Conservation (phyloP, 2,797 vertebrate genomes). For the Danio kyathit region DNA sequence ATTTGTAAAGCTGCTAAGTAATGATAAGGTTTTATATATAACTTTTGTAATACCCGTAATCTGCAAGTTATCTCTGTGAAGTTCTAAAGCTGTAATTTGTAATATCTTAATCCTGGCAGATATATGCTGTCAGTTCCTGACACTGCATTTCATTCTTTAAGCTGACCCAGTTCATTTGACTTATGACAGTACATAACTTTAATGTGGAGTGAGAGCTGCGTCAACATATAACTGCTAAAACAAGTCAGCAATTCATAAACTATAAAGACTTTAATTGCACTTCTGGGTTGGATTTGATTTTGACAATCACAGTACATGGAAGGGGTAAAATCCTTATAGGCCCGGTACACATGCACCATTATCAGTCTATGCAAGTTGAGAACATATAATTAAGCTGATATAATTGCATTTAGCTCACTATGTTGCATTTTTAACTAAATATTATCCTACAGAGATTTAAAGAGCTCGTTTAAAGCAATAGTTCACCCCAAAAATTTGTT, state of each 20-base stretch:
- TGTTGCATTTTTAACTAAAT: too few species aligned
- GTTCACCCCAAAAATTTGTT: too few species aligned
- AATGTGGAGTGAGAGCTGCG: background rate
- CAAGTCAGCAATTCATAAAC: slow-evolving; percentile 4
- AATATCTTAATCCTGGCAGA: slow-evolving; percentile 16
- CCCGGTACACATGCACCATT: too few species aligned
- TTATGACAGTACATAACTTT: background rate
- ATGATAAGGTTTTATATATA: background rate
- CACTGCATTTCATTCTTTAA: background rate
- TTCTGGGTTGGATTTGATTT: background rate
- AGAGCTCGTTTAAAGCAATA: too few species aligned
- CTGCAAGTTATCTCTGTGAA: slow-evolving; percentile 11
- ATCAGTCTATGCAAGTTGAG: too few species aligned
- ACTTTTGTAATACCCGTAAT: background rate
- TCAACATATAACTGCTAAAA: background rate
- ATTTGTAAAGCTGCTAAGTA: background rate
- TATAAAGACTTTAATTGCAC: slow-evolving; percentile 2
- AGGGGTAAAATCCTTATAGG: too few species aligned
- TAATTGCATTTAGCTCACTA: too few species aligned
- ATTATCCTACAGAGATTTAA: too few species aligned
- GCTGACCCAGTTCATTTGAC: background rate
- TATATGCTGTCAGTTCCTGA: background rate
- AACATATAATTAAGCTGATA: too few species aligned
- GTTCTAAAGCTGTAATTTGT: background rate
- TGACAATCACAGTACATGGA: too few species aligned